Base-by-base conservation (phyloP, 2,888 invertebrate genomes). In the Hirtodrosophila histrioides region DNA sequence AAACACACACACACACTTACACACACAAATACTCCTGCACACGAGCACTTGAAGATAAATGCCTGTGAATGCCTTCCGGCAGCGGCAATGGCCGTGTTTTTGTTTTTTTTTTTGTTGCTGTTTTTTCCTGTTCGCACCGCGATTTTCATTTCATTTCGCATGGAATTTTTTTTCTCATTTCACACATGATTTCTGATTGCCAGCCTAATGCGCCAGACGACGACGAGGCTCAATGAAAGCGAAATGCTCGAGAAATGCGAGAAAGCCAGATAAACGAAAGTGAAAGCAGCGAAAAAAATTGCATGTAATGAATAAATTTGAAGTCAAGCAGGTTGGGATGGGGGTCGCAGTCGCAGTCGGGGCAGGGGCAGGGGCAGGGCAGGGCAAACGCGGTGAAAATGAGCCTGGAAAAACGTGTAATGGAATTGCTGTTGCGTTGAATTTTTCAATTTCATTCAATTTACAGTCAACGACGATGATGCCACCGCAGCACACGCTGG, bases 401-500 rank as follows among this genome's bases (percentile, higher is more conserved):
- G 88, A 84, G 88, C 77, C 81, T 67, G 71, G 71, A 77, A 86
- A 72, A 83, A 58, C 76, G 61, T 80, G 88, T 84, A 84, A 88
- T 88, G 88, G 84, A 86, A 88, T 86, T 86, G 84, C 69, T 76
- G 76, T 86, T 69, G 86, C 76, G 88, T 80, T 87, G 86, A 86
- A 88, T 88, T 89, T 89, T 88, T 89, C 88, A 89, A 89, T 89
- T 90, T 89, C 78, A 89, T 89, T 90, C 88, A 90, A 90, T 89
- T 89, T 89, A 72, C 75, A 75, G 61, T 51, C 81, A 79, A 74
- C 74, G 74, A 67, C 44, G 73, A 17, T 49, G 76, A 58, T 54
- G 68, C 75, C 88, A 50, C 61, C 51, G 51, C 60, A 60, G 57
- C 70, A 68, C 66, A 77, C 70, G 69, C 64, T 61, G 69, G 44